Conservation (phyloP, 2,113 vertebrate species). For the Gracilinanus agilis region DNA sequence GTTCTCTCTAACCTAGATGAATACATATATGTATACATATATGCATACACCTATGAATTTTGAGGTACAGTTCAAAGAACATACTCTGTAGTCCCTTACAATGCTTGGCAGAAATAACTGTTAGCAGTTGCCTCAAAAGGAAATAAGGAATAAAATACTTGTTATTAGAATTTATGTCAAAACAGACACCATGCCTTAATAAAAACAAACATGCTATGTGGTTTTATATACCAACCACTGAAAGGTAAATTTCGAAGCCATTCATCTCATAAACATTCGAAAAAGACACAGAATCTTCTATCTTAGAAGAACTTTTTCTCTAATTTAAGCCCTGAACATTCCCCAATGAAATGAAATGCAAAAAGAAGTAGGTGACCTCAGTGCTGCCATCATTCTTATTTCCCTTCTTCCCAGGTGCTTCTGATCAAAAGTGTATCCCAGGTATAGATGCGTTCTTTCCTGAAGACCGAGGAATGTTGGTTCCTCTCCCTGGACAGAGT, state of each 20-base stretch:
- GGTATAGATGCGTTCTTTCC: not conserved
- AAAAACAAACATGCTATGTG: not conserved
- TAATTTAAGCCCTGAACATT: too few relatives aligned
- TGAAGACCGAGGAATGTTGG: not conserved
- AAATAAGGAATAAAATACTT: not conserved
- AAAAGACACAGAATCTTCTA: too few relatives aligned
- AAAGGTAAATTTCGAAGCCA: not conserved
- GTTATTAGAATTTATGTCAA: not conserved
- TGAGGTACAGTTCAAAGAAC: not conserved
- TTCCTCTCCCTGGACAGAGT: not conserved
- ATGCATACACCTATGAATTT: not conserved
- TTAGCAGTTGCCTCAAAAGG: too few relatives aligned
- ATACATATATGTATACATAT: not conserved
- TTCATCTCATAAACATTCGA: accelerated
- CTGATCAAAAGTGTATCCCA: not conserved
- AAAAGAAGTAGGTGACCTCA: not conserved
- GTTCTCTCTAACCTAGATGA: not conserved
- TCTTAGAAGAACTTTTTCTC: not conserved
- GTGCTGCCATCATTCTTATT: not conserved
- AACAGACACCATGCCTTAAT: not conserved
- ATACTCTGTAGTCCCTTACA: not conserved
- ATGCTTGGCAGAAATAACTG: not conserved
- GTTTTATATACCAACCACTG: not conserved
- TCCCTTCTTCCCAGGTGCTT: not conserved
- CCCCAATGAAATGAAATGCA: not conserved